Base-by-base conservation (phyloP, 2,888 invertebrate species). In the Sceliomorpha sp. region DNA sequence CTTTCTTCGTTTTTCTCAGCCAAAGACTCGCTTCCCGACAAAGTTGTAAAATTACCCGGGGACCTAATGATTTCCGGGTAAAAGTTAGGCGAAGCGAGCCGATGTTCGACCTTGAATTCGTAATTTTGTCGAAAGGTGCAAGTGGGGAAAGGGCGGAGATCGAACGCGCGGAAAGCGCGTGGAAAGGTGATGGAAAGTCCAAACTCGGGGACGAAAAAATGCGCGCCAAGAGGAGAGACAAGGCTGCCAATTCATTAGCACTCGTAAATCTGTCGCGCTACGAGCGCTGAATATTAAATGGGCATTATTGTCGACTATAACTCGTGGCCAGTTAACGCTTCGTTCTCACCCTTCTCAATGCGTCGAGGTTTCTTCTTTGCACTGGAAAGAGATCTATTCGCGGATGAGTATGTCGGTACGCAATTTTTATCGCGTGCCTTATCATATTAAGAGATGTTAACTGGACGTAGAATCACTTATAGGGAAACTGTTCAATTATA, bases 181-280 rank as follows among this genome's bases (percentile, higher is more conserved):
- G 45, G 31, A 70, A 70, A 51, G 47, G n/a, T n/a, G n/a, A n/a
- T n/a, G n/a, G 45, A 47, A 51, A 70, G 59, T 55, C 58, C 55
- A 58, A 55, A 50, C 73, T 66, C 58, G 40, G 62, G 45, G 37
- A 40, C 63, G 56, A 69, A 70, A 69, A 71, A 62, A 62, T 51
- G 56, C 42, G 24, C 47, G 56, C 31, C 58, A 45, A 72, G n/a
- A n/a, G n/a, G n/a, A 60, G 73, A 75, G 74, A 77, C 72, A 75
- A 73, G 76, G 50, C 78, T 76, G 78, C 81, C 84, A 85, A 87
- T 87, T 87, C 86, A 87, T 87, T 86, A 87, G 82, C 82, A 80
- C 83, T 84, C 85, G 83, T 87, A 87, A 88, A 87, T 88, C 82
- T 82, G 84, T 85, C 84, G 81, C 78, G 78, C 76, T 76, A 75